Conservation (phyloP, 2,888 invertebrate species). For the Carcina quercana region DNA sequence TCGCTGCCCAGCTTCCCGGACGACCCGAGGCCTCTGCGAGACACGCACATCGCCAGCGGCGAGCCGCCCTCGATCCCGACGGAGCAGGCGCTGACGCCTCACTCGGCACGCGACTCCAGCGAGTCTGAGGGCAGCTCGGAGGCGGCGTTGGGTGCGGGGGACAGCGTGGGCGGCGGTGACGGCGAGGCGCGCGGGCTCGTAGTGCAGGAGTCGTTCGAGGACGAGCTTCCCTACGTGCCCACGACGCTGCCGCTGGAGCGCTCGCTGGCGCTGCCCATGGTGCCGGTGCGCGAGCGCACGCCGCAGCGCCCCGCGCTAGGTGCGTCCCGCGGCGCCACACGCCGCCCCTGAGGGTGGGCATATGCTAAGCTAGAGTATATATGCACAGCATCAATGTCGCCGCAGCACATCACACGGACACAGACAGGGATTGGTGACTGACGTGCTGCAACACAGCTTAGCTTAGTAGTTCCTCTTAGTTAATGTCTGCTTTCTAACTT, state of each 20-base stretch:
- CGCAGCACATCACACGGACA: too few species aligned
- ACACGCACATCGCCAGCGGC: constrained; percentile 11
- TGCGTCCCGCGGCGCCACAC: neutral
- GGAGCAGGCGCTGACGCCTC: constrained; percentile 13
- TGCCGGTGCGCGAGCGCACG: constrained; percentile 78
- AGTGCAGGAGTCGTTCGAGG: constrained; percentile 88
- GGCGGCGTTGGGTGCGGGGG: constrained; percentile 65
- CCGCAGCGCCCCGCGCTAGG: constrained; percentile 25
- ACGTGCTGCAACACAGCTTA: too few species aligned
- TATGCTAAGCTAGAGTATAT: too few species aligned
- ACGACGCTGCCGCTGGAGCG: constrained; percentile 92
- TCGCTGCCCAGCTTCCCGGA: constrained; percentile 67
- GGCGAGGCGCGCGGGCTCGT: constrained; percentile 82
- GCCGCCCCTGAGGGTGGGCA: neutral
- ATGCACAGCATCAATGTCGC: too few species aligned
- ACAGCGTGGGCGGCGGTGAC: constrained; percentile 58
- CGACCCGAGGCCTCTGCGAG: constrained; percentile 43
- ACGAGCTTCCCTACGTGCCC: constrained; percentile 90
- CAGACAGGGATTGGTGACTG: too few species aligned
- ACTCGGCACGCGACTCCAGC: constrained; percentile 68
- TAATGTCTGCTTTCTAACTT: too few species aligned
- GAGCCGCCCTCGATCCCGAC: constrained; percentile 1
- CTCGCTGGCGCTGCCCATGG: constrained; percentile 85
- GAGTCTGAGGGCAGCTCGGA: constrained; percentile 84
- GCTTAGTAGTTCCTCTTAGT: too few species aligned